Evolutionary conservation across 1,140 invertebrate genomes (phyloP).

Genomic region (Drosophila gunungcola): DNA sequence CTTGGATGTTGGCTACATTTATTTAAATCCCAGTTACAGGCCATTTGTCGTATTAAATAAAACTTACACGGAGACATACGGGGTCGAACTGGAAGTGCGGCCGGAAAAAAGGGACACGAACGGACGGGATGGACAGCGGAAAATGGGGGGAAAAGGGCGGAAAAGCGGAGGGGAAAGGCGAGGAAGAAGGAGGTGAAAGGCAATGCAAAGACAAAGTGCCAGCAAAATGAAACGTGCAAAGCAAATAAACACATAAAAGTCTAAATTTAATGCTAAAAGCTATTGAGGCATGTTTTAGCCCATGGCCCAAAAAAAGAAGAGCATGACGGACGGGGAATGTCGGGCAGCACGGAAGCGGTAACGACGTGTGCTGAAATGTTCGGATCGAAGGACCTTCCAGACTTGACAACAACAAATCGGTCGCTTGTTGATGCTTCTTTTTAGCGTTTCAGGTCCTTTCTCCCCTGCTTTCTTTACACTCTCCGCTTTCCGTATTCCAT

Average conservation of each 20-base stretch:
- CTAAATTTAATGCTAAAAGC: constrained; percentile 79
- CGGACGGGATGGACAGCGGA: background rate
- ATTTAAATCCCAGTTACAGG: constrained; percentile 75
- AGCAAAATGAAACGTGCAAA: constrained; percentile 72
- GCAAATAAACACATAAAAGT: constrained; percentile 82
- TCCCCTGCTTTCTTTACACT: constrained; percentile 21
- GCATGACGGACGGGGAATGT: background rate
- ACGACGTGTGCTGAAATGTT: constrained; percentile 50
- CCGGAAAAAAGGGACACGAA: constrained; percentile 25
- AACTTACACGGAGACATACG: constrained; percentile 56
- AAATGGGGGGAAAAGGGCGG: background rate
- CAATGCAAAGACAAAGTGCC: constrained; percentile 62
- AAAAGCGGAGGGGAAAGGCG: background rate
- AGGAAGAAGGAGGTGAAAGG: constrained; percentile 26
- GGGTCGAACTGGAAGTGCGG: constrained; percentile 5
- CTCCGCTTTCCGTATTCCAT: constrained; percentile 23
- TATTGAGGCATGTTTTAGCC: constrained; percentile 72
- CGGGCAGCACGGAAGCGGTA: constrained; percentile 18
- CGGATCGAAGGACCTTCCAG: constrained; percentile 31
- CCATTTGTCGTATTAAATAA: constrained; percentile 82
- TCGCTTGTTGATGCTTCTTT: constrained; percentile 52
- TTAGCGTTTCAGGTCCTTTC: constrained; percentile 22
- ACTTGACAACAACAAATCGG: constrained; percentile 55
- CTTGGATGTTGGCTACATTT: constrained; percentile 62
- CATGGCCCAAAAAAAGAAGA: constrained; percentile 31